Conservation (phyloP, 2,113 vertebrate genomes). For the Lamprologus callipterus region DNA sequence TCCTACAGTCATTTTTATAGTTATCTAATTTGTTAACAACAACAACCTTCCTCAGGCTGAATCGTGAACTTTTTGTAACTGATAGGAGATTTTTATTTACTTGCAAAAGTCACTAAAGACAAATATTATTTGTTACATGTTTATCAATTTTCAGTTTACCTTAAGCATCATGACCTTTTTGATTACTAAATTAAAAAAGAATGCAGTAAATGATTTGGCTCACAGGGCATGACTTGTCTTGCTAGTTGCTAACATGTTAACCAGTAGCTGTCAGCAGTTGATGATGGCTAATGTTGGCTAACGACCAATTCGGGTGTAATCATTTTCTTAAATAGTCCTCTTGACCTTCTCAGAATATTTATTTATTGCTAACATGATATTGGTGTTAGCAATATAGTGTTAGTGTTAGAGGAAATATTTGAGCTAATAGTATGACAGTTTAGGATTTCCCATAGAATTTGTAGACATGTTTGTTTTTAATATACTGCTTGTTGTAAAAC, state of each 20-base stretch:
- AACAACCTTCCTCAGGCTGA: neutral
- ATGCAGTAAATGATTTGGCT: neutral
- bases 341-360: neutral
- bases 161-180: neutral
- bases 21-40: neutral
- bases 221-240: neutral
- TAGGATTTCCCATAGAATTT: neutral
- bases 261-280: neutral
- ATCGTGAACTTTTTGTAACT: neutral
- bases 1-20: neutral
- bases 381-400: neutral
- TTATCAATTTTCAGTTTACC: neutral
- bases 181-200: neutral
- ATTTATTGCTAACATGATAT: neutral
- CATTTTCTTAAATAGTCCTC: neutral
- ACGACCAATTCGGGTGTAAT: rapidly evolving
- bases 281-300: neutral
- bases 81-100: neutral
- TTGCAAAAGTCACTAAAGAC: neutral
- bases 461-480: neutral
- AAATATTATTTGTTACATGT: neutral
- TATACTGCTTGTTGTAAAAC: neutral
- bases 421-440: neutral
- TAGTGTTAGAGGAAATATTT: neutral
- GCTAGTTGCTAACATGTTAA: neutral